These are phyloP conservation scores for Palythoa grandis DNA, from an alignment of 92 coral and sea anemone species.

Conservation along the genomic window DNA sequence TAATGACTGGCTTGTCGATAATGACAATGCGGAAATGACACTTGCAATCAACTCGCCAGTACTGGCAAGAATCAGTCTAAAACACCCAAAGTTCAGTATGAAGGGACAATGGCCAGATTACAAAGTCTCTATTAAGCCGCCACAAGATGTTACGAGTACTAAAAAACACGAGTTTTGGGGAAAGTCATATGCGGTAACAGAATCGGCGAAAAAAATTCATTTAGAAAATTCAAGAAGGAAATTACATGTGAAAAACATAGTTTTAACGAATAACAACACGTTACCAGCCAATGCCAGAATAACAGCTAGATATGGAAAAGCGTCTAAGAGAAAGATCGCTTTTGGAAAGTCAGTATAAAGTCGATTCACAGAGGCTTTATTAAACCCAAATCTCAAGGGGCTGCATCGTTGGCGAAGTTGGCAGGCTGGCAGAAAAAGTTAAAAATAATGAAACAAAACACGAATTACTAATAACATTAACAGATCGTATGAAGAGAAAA, in stretches of 20 bases:
- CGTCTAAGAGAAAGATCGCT: not conserved
- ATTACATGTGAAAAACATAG: not conserved
- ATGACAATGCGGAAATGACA: conserved; percentile 83
- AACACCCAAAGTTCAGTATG: conserved; percentile 87
- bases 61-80: conserved; percentile 61
- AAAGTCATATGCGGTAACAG: not conserved
- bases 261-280: not conserved
- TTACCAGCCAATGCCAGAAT: not conserved
- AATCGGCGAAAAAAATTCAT: not conserved
- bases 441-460: not conserved
- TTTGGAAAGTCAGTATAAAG: not conserved
- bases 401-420: too few relatives aligned
- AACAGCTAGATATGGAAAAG: not conserved
- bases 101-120: conserved; percentile 90
- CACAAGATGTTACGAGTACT: conserved; percentile 74
- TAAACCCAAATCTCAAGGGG: too few relatives aligned
- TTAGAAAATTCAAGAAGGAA: not conserved
- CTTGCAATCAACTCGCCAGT: conserved; percentile 74
- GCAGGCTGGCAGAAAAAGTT: not conserved
- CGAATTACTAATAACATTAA: too few relatives aligned
- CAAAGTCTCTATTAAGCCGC: conserved; percentile 65
- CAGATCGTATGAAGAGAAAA: not conserved
- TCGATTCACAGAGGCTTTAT: too few relatives aligned
- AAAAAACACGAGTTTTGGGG: conserved; percentile 60
- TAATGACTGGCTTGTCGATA: conserved; percentile 85